These are phyloP conservation scores for Pheosia gnoma DNA, from an alignment of 2,888 invertebrate genomes.

Conservation along the genomic window DNA sequence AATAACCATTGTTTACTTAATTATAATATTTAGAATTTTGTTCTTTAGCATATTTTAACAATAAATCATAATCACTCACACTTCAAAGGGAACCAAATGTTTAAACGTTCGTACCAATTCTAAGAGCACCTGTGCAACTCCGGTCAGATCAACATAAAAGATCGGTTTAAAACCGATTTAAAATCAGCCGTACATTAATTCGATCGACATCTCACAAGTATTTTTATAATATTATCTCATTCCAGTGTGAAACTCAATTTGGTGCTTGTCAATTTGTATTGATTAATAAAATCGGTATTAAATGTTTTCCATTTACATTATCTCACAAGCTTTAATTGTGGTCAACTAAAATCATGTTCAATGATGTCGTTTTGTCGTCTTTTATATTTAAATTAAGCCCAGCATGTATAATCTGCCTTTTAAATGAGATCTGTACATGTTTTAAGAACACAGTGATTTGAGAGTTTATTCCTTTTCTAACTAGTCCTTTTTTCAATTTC, in stretches of 20 bases:
- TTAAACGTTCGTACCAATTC: too few relatives aligned
- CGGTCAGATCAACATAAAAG: too few relatives aligned
- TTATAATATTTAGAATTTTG: too few relatives aligned
- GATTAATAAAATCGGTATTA: conserved; percentile 52
- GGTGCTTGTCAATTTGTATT: conserved; percentile 50
- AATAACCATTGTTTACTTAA: too few relatives aligned
- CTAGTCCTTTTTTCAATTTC: too few relatives aligned
- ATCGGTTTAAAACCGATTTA: neutral
- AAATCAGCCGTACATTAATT: neutral
- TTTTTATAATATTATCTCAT: conserved; percentile 39
- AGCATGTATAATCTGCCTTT: neutral
- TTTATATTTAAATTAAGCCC: conserved; percentile 22
- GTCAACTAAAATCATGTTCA: conserved; percentile 31
- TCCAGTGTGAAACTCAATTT: conserved; percentile 55
- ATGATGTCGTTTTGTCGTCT: conserved; percentile 21
- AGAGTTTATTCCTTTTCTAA: too few relatives aligned
- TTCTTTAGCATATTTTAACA: too few relatives aligned
- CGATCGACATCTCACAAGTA: conserved; percentile 10
- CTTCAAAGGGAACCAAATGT: too few relatives aligned
- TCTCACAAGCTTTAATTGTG: conserved; percentile 49
- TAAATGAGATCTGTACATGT: neutral
- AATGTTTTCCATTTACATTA: conserved; percentile 59
- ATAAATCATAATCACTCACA: too few relatives aligned
- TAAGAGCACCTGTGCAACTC: too few relatives aligned
- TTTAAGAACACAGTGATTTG: neutral